Base-by-base conservation (phyloP, 2,113 vertebrate species). In the Ramphastos sulfuratus region DNA sequence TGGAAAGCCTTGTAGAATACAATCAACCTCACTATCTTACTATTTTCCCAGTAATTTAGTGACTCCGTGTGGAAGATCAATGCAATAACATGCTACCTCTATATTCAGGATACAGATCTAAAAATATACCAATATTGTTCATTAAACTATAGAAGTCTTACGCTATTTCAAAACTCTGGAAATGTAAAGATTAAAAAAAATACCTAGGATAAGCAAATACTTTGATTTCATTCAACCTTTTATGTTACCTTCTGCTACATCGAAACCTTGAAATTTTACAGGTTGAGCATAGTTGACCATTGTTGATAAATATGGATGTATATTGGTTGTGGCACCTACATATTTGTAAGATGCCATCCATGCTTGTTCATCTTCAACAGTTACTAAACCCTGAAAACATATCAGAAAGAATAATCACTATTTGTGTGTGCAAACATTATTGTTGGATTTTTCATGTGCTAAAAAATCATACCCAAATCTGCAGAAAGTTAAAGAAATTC, bases 201-300 rank as follows among this genome's bases (percentile, higher is more conserved):
- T 89, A 72, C 76, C 93, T 96, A 93, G 78, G 76, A 83, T 90
- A 95, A 96, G 86, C 92, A 94, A 83, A 93, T 39, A 96, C 85
- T 92, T 89, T 81, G 63, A 92, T 33, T 93, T 92, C 77, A 93
- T 96, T 97, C 94, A 96, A 97, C 92, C 96, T 95, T 95, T 90
- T 65, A 65, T 81, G 90, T 98, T 98, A 99, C 99, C 99, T 97
- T 99, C 99, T 93, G 99, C 99, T 85, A 98, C 93, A 89, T 99
- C 98, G 95, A 99, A 99, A 97, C 99, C 98, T 98, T 99, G 99
- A 97, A 99, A 99, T 97, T 99, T 99, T 94, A 99, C 98, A 1
- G 99, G 99, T 83, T 99, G 99, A 75, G 99, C 99, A 81, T 99
- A 99, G 98, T 99, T 99, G 97, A 99, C 99, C 99, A 99, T 99